Evolutionary conservation across 1,140 invertebrate genomes (phyloP), one percentile per base, ranked within the genome.

Genomic region (Nasonia longicornis): DNA sequence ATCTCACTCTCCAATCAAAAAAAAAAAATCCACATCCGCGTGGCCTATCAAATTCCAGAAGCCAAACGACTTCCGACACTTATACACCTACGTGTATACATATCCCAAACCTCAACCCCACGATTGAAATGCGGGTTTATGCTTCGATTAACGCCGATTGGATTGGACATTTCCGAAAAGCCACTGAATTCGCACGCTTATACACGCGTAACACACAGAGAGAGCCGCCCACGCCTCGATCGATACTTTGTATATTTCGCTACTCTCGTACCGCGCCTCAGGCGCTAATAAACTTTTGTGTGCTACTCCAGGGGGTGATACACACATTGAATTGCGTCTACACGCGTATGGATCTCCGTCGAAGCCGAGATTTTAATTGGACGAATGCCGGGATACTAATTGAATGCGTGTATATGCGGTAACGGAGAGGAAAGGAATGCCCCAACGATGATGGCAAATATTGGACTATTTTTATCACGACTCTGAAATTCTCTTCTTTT

Each of bases 161-260:
- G 22, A 48, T 52, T 29, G 38, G 71, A 45, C 20, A 14, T 73
- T 73, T 48, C 71, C 71, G 71, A 73, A 73, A 73, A 42, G 64
- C 29, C 64, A 29, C 64, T 29, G 22, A 16, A 67, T 31, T 31
- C 12, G 26, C 64, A 29, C 64, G 22, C 2, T 31, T 31, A 26
- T 26, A n/a, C 64, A 58, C 52, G 2, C 52, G 7, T 52, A 35
- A 52, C 16, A 16, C 16, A 16, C 16, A 52, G 26, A 26, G 26
- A 26, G 26, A 1, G 16, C 48, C 52, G 2, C 52, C 66, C 26
- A 31, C 22, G 26, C 38, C 38, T 42, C 12, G 66, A 67, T 67
- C 66, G 66, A 67, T 67, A 11, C 10, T 29, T 67, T 31, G 66
- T 67, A 31, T 67, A 67, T 67, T 58, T 58, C 16, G 12, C 52